phyloP scores from a whole-genome alignment of 2,113 vertebrate genomes.

The Anguilla japonica region DNA sequence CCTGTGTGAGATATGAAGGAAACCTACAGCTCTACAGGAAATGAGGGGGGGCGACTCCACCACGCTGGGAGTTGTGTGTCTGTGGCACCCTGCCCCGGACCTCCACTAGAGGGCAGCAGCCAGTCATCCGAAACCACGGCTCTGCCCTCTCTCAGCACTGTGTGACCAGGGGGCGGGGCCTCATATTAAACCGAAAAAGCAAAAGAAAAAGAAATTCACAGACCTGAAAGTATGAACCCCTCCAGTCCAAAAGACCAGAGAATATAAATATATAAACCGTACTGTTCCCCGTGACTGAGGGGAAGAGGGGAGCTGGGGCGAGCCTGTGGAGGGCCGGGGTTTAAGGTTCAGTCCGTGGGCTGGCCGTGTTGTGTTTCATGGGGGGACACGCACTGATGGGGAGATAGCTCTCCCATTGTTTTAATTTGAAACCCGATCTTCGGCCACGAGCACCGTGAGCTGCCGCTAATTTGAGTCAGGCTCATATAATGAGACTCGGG shows the following conservation, averaged over 20 bases:
- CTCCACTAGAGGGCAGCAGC: conserved; percentile 47
- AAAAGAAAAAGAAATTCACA: conserved; percentile 6
- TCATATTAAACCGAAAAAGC: conserved; percentile 20
- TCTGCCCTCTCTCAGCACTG: background rate
- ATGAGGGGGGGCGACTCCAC: background rate
- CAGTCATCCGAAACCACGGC: background rate
- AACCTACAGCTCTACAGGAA: background rate
- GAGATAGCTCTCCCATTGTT: conserved; percentile 55
- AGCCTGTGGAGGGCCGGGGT: conserved; percentile 25
- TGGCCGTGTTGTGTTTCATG: conserved; percentile 34
- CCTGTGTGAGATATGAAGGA: too few relatives aligned
- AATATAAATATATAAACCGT: too few relatives aligned
- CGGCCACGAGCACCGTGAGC: conserved; percentile 39
- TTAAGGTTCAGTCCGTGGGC: too few relatives aligned
- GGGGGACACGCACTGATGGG: conserved; percentile 48
- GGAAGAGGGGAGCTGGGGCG: too few relatives aligned
- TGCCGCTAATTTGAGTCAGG: conserved; percentile 47
- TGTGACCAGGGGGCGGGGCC: conserved; percentile 1
- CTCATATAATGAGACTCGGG: conserved; percentile 42
- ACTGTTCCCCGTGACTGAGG: too few relatives aligned
- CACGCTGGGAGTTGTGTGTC: background rate
- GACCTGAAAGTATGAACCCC: conserved; percentile 36
- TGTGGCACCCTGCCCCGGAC: too few relatives aligned
- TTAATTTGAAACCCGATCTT: conserved; percentile 55
- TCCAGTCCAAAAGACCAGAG: conserved; percentile 31